Evolutionary conservation across 2,888 invertebrate species (phyloP).

Genomic region (Papilio elwesi): DNA sequence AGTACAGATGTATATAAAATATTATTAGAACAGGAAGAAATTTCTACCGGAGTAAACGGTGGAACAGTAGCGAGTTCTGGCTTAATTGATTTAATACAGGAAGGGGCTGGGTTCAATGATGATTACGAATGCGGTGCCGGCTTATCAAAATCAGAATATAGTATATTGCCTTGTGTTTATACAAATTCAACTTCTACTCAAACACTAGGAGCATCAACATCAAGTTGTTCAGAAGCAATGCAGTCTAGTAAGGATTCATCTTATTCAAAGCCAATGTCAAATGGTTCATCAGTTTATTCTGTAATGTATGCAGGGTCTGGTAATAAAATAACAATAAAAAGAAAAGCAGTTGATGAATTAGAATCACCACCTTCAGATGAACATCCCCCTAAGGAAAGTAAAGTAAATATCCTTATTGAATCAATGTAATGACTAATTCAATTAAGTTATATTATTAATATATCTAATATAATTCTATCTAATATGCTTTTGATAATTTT

Average conservation of each 20-base stretch:
- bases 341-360: slow-evolving; percentile 87
- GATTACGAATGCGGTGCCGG: slow-evolving; percentile 89
- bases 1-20: slow-evolving; percentile 88
- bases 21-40: slow-evolving; percentile 81
- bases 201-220: slow-evolving; percentile 69
- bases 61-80: slow-evolving; percentile 83
- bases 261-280: slow-evolving; percentile 70
- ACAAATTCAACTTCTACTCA: slow-evolving; percentile 85
- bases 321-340: slow-evolving; percentile 92
- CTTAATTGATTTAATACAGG: slow-evolving; percentile 90
- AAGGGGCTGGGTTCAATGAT: slow-evolving; percentile 91
- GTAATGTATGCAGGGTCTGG: slow-evolving; percentile 92
- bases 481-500: slow-evolving; percentile 37
- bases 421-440: slow-evolving; percentile 35
- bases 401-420: slow-evolving; percentile 56
- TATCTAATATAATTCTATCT: slow-evolving; percentile 33
- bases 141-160: slow-evolving; percentile 89
- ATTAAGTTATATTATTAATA: slow-evolving; percentile 39
- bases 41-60: slow-evolving; percentile 79
- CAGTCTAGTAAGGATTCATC: slow-evolving; percentile 69
- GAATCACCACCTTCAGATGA: slow-evolving; percentile 72
- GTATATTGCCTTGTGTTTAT: slow-evolving; percentile 89
- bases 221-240: slow-evolving; percentile 64
- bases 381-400: slow-evolving; percentile 68
- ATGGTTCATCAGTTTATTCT: slow-evolving; percentile 85